Base-by-base conservation (phyloP, 1,140 invertebrate genomes). In the Dryas iulia region DNA sequence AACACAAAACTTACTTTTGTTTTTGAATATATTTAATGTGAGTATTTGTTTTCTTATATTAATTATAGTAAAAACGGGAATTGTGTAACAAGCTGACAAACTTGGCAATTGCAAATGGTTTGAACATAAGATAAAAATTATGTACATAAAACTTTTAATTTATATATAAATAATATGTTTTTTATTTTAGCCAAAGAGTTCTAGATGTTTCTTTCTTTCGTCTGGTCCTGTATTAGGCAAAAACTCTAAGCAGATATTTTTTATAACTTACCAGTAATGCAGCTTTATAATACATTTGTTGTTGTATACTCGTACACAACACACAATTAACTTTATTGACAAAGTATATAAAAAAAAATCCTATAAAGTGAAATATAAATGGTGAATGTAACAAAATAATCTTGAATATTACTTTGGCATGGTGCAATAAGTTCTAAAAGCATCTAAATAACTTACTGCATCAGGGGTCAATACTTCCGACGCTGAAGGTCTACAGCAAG, bases 401-500 rank as follows among this genome's bases (percentile, higher is more conserved):
- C n/a, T 39, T 7, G n/a, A 39, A 7, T 33, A 39, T 39, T 14
- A 39, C 14, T n/a, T 39, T n/a, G 14, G n/a, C n/a, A n/a, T n/a
- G 33, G 33, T 39, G n/a, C 3, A 21, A 21, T 47, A 47, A 47
- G 3, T 18, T 47, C 7, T 47, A 21, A 21, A 47, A 47, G 18
- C 2, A 7, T 8, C 39, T 47, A 47, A 2, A 11, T 69, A 75
- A 91, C 84, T 91, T 89, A 92, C 91, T 74, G 83, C 78, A 77
- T 92, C 91, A 64, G 90, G 90, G 69, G 89, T 91, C 24, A 89
- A 67, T 8, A 89, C 78, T 14, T 92, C 87, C 28, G 87, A 71
- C 23, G 91, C 86, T 59, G 90, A 89, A 61, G 89, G 89, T 72
- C 69, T 90, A 80, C 90, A 91, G 73, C 91, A 92, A 14, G 91